Conservation (phyloP, 2,888 invertebrate genomes). For the Sarcophaga caerulescens region DNA sequence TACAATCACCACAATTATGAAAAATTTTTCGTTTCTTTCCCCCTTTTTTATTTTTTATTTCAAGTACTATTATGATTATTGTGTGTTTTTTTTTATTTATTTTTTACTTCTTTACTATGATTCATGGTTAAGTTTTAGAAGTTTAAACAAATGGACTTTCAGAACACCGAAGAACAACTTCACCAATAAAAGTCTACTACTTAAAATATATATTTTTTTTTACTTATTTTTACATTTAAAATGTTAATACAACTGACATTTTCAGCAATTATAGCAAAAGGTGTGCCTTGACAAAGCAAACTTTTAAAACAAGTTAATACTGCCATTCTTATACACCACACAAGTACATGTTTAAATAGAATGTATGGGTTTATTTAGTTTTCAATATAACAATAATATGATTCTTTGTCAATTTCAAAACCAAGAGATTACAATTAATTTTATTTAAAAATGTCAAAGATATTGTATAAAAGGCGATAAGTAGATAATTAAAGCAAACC, state of each 20-base stretch:
- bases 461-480: neutral
- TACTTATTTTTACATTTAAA: constrained; percentile 9
- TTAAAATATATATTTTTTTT: neutral
- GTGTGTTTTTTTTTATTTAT: neutral
- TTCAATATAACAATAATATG: neutral
- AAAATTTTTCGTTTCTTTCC: neutral
- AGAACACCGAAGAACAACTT: constrained; percentile 48
- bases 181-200: constrained; percentile 9
- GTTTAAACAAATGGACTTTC: constrained; percentile 42
- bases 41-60: constrained; percentile 7
- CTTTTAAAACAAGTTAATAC: constrained; percentile 5
- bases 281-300: constrained; percentile 41
- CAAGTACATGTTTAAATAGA: constrained; percentile 17
- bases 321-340: neutral
- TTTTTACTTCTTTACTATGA: constrained; percentile 36
- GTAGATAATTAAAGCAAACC: neutral
- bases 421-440: constrained; percentile 8
- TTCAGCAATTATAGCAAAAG: constrained; percentile 56
- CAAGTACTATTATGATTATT: constrained; percentile 39
- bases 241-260: constrained; percentile 61
- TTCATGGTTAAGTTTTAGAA: constrained; percentile 55
- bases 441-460: constrained; percentile 36
- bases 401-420: neutral
- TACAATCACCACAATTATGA: constrained; percentile 46
- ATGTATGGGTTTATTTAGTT: neutral